Conservation (phyloP, 2,113 vertebrate species). For the Cyanoramphus novaezelandiae region DNA sequence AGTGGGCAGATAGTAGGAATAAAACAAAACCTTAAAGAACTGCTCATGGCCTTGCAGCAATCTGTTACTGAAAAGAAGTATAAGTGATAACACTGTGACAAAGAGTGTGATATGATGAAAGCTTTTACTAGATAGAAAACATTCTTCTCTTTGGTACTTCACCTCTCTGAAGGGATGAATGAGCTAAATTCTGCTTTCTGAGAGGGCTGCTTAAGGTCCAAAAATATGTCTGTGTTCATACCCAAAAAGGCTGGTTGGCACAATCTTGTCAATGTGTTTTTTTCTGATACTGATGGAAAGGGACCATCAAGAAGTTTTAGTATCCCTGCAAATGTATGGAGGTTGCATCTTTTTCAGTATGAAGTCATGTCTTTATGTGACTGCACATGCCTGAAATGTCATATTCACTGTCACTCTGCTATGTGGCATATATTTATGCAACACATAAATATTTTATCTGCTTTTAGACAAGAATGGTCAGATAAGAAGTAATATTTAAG, state of each 20-base stretch:
- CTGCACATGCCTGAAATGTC: background rate
- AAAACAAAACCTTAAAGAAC: background rate
- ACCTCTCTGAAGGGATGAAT: background rate
- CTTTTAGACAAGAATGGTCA: background rate
- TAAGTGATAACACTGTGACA: background rate
- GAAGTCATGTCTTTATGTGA: background rate
- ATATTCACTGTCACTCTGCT: background rate
- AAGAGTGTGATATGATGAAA: background rate
- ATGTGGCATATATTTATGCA: background rate
- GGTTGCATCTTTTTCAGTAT: background rate
- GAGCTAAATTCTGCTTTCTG: background rate
- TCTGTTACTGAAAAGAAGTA: background rate
- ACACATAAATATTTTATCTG: background rate
- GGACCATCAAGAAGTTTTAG: background rate
- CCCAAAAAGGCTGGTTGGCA: background rate
- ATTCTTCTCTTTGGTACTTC: background rate
- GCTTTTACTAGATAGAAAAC: background rate
- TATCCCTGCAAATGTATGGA: background rate
- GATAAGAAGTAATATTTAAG: background rate
- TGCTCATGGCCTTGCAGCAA: background rate
- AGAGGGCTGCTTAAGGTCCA: background rate
- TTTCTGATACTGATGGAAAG: background rate
- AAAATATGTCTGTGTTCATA: background rate
- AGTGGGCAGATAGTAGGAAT: background rate
- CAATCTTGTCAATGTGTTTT: background rate